These are phyloP conservation scores for Helicolenus hilgendorfi DNA, from an alignment of 2,797 vertebrate genomes.

Conservation along the genomic window DNA sequence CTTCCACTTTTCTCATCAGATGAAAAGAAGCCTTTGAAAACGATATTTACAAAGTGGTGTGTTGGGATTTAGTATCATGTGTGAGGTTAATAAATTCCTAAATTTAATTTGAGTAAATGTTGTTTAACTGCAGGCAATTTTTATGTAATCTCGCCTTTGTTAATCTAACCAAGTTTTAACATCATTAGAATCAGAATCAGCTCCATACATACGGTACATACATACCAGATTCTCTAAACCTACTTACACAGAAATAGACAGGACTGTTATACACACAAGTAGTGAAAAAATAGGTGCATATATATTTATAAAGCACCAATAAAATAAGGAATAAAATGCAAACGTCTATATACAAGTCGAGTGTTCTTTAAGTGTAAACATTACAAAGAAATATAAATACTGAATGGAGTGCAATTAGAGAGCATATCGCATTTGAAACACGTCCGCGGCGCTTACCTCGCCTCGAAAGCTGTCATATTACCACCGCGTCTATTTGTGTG, in stretches of 20 bases:
- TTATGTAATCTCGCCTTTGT: not conserved
- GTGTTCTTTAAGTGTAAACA: too few species aligned
- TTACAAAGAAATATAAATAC: too few species aligned
- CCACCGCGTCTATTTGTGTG: constrained; percentile 40
- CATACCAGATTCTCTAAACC: too few species aligned
- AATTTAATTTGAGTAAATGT: not conserved
- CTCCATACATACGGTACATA: too few species aligned
- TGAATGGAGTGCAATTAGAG: too few species aligned
- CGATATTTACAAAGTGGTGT: not conserved
- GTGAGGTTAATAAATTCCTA: not conserved
- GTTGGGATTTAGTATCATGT: not conserved
- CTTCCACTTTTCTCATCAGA: constrained; percentile 33
- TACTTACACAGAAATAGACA: too few species aligned
- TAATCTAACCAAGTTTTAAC: not conserved
- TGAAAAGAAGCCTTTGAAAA: not conserved
- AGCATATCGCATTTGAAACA: not conserved
- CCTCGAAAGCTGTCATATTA: constrained; percentile 53
- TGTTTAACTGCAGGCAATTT: not conserved
- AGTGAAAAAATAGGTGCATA: too few species aligned
- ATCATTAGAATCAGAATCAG: not conserved
- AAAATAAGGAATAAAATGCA: too few species aligned
- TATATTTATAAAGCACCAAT: too few species aligned
- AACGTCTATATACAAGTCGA: too few species aligned
- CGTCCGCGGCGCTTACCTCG: not conserved
- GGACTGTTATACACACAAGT: too few species aligned